Base-by-base conservation (phyloP, 2,888 invertebrate genomes). In the Hydrotaea cyrtoneurina region DNA sequence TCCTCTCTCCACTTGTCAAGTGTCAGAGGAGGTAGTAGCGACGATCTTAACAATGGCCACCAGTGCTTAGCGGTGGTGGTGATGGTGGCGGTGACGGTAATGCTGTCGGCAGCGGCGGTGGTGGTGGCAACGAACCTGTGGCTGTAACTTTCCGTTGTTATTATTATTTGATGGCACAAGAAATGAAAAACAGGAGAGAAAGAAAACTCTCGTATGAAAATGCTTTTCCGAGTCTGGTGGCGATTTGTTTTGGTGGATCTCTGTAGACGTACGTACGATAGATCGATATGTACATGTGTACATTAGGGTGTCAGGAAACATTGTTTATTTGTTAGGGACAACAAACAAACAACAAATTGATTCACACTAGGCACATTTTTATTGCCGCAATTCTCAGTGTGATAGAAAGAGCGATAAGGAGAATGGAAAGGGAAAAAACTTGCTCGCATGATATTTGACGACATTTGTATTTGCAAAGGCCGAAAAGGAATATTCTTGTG, bases 121-220 rank as follows among this genome's bases (percentile, higher is more conserved):
- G 69, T 53, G 78, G 73, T 78, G 85, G 83, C 83, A 82, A 74
- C 80, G 79, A 84, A 83, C 85, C 79, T 82, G 76, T 66, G 59
- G 66, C 76, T 79, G 76, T 23, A 55, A 79, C 66, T 79, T 79
- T 76, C 36, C 59, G 57, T 73, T 81, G 73, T 73, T 76, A 36
- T 71, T 71, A 50, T 19, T 55, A 53, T 31, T 31, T 53, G 36
- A 39, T n/a, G 39, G 13, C 3, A 39, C 3, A 39, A 39, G 21
- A 83, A 36, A 64, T 17, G 50, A 53, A 79, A 66, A 62, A 5
- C 46, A 71, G 21, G 17, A 79, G 64, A 73, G 57, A n/a, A n/a
- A 73, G 53, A 26, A 31, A 31, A n/a, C 0, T 64, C 64, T 10
- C 31, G 36, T 64, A 31, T 64, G 36, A 64, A 39, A 64, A 64